phyloP scores from a whole-genome alignment of 2,888 invertebrate genomes.

The Nyleta sp. region DNA sequence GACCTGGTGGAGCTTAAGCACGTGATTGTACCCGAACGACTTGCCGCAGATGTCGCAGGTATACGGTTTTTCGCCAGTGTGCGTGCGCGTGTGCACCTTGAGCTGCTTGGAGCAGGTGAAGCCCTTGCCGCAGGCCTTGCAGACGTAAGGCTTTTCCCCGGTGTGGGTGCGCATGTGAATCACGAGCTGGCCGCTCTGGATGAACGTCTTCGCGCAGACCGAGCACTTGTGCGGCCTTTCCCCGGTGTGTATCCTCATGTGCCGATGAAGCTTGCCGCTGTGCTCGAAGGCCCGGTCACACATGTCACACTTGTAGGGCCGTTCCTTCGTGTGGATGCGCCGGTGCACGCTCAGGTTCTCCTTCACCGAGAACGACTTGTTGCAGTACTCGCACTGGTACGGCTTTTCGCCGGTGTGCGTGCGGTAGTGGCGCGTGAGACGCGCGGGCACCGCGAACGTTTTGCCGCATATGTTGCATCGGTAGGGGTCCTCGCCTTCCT shows the following conservation, averaged over 20 bases:
- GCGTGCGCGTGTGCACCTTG: constrained; percentile 95
- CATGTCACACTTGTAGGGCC: too few relatives aligned
- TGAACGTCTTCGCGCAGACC: constrained; percentile 94
- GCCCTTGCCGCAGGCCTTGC: constrained; percentile 92
- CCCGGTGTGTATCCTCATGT: constrained; percentile 96
- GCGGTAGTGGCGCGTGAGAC: constrained; percentile 92
- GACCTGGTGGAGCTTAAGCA: constrained; percentile 93
- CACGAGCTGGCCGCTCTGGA: constrained; percentile 95
- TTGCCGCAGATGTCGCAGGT: constrained; percentile 96
- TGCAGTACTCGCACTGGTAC: constrained; percentile 95
- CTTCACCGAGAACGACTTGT: constrained; percentile 96
- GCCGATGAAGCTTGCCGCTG: too few relatives aligned
- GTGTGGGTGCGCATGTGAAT: constrained; percentile 96
- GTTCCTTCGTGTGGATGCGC: too few relatives aligned
- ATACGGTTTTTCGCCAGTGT: constrained; percentile 95
- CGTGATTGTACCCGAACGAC: constrained; percentile 96
- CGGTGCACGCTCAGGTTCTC: too few relatives aligned
- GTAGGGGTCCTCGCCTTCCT: constrained; percentile 88
- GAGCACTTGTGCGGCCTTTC: constrained; percentile 95
- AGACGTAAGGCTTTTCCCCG: constrained; percentile 93
- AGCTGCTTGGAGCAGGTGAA: constrained; percentile 96
- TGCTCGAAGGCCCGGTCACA: too few relatives aligned
- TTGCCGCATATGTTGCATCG: constrained; percentile 95
- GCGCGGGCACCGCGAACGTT: constrained; percentile 95
- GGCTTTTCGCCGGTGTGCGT: constrained; percentile 96